Percentiles rank a stretch among this genome's conserved stretches.
phyloP scores from a whole-genome alignment of 2,888 invertebrate species.

The Rhyacophila evoluta region DNA sequence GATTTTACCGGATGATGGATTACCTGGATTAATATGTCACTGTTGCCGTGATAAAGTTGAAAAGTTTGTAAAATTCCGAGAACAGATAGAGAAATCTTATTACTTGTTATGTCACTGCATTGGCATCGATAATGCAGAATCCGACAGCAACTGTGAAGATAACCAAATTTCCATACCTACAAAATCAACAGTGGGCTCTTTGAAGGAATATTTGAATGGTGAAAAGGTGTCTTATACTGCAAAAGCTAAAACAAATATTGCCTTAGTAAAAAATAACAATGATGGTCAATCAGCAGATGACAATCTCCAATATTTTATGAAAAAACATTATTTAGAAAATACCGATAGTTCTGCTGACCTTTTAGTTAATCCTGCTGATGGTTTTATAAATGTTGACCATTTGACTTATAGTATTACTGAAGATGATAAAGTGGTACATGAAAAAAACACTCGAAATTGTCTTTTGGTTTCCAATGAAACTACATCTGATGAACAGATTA shows the following conservation, averaged over 20 bases:
- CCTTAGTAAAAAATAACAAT: not conserved
- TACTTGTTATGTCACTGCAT: conserved; percentile 56
- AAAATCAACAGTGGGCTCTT: not conserved
- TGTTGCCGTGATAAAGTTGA: conserved; percentile 56
- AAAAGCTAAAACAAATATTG: not conserved
- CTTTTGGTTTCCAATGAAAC: not conserved
- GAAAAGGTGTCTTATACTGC: not conserved
- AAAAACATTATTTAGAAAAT: conserved; percentile 32
- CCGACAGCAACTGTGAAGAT: conserved; percentile 27
- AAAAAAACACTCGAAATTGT: conserved; percentile 25
- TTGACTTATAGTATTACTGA: conserved; percentile 23
- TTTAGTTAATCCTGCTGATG: conserved; percentile 39
- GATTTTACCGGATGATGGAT: conserved; percentile 57
- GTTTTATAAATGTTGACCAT: conserved; percentile 34
- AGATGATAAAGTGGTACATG: conserved; percentile 30
- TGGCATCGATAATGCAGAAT: conserved; percentile 33
- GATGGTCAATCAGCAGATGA: conserved; percentile 1
- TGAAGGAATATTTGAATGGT: not conserved
- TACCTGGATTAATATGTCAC: conserved; percentile 57
- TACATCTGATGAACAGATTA: not conserved
- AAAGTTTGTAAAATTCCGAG: conserved; percentile 57
- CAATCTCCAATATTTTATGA: not conserved
- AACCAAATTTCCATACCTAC: not conserved
- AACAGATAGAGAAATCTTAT: conserved; percentile 57
- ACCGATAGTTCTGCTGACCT: conserved; percentile 10